Evolutionary conservation across 2,888 invertebrate genomes (phyloP), one percentile per base, ranked within the genome.

Genomic region (Volucella zonaria): DNA sequence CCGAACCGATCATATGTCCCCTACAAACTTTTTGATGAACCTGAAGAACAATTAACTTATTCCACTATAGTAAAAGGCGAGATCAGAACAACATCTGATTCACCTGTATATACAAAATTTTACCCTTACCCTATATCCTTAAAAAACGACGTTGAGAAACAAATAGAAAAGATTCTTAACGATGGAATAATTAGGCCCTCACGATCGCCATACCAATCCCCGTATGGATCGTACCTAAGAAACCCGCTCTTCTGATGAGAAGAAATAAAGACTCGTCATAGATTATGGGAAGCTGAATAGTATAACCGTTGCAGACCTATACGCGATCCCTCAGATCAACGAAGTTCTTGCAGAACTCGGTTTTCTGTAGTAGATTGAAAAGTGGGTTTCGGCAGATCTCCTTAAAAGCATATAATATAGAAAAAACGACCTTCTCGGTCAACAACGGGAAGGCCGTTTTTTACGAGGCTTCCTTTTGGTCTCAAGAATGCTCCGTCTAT

Each of bases 41-140:
- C 23, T 23, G 2, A 23, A 23, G 23, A 23, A 45, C 61, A 71
- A 38, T 18, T 61, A 15, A 61, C 61, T 1, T 61, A 54, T 23
- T 31, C 59, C 18, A 58, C 71, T 12, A 8, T 31, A 54, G 47
- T 71, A n/a, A 59, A 59, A 14, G 59, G 71, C 11, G 71, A 71
- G 59, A 74, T 74, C 9, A 31, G 73, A 1, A 74, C 62, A 52
- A 43, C 42, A 4, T 18, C 62, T 8, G 54, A 74, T 45, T 8
- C 8, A 10, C 74, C 64, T 12, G 64, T 74, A 8, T 64, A 74
- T 43, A 64, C 64, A 8, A 76, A 59, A 67, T 59, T 56, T n/a
- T 76, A 76, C 43, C 67, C 76, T 11, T 76, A 67, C 14, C 76
- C 58, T 2, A 61, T 59, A 23, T 18, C 59, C 15, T n/a, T 76